Percentiles rank a stretch among this genome's conserved stretches.
Evolutionary conservation across 2,888 invertebrate species (phyloP).

Genomic region (Dendrolimus pini): DNA sequence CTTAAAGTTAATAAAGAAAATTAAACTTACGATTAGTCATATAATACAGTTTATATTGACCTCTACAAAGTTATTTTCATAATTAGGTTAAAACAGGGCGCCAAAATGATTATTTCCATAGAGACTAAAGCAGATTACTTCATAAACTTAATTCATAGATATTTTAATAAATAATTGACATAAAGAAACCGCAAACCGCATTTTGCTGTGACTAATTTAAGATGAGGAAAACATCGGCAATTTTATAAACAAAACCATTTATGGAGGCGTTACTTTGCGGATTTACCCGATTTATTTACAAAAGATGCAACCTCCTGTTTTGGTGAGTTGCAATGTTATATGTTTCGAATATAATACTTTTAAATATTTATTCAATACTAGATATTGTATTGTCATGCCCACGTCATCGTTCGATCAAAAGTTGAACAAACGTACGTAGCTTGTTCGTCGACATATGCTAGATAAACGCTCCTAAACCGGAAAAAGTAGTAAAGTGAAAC

Average conservation of each 20-base stretch:
- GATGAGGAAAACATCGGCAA: background rate
- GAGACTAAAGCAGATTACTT: background rate
- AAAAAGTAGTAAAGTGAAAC: too few species aligned
- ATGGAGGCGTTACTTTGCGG: background rate
- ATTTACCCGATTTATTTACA: background rate
- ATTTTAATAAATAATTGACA: background rate
- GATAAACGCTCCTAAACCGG: too few species aligned
- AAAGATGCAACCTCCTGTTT: background rate
- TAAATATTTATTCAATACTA: too few species aligned
- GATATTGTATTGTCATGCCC: too few species aligned
- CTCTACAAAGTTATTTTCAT: background rate
- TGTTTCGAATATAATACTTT: background rate
- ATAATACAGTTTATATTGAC: too few species aligned
- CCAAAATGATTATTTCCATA: conserved; percentile 4
- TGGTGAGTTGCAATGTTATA: background rate
- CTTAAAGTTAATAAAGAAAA: too few species aligned
- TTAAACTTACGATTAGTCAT: too few species aligned
- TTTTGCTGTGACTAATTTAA: background rate
- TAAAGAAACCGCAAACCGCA: background rate
- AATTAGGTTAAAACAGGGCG: background rate
- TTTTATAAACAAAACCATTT: background rate
- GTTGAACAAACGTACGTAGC: too few species aligned
- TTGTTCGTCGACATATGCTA: too few species aligned
- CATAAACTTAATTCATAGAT: background rate
- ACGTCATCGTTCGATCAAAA: too few species aligned